A percentile compares a stretch with the other conserved stretches of the same genome.
These are phyloP conservation scores for Ciconia boyciana DNA, from an alignment of 2,113 vertebrate genomes.

Conservation along the genomic window DNA sequence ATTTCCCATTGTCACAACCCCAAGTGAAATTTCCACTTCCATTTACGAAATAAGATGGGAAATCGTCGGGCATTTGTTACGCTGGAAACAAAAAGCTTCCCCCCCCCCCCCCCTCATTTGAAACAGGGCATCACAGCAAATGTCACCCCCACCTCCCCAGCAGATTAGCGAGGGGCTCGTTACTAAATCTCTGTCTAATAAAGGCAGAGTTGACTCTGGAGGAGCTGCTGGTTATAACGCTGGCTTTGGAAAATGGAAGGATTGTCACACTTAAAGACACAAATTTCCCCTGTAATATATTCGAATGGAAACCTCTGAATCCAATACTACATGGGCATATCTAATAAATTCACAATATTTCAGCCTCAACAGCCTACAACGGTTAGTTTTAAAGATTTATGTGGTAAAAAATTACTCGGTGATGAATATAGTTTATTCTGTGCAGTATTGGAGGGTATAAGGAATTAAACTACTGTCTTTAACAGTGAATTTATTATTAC, in stretches of 20 bases:
- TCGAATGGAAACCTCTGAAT: conserved; percentile 78
- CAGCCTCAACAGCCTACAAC: conserved; percentile 73
- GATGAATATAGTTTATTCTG: conserved; percentile 78
- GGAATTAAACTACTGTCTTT: conserved; percentile 79
- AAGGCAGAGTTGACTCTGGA: conserved; percentile 57
- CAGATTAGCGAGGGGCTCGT: conserved; percentile 53
- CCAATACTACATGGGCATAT: conserved; percentile 73
- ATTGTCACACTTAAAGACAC: conserved; percentile 74
- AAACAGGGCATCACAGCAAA: conserved; percentile 24
- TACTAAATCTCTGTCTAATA: conserved; percentile 71
- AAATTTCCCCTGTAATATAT: conserved; percentile 77
- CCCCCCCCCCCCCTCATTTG: neutral
- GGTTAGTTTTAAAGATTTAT: conserved; percentile 76
- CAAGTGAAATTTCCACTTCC: neutral
- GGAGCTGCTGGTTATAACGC: conserved; percentile 55
- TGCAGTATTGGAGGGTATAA: conserved; percentile 71
- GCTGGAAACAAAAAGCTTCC: neutral
- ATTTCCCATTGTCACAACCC: neutral
- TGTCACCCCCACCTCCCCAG: neutral
- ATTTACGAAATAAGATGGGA: neutral
- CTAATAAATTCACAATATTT: conserved; percentile 78
- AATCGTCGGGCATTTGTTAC: neutral
- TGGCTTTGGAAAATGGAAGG: conserved; percentile 59
- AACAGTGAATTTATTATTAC: conserved; percentile 80
- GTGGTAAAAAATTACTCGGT: conserved; percentile 76